Conservation (phyloP, 2,797 vertebrate genomes). For the Zalophus californianus region DNA sequence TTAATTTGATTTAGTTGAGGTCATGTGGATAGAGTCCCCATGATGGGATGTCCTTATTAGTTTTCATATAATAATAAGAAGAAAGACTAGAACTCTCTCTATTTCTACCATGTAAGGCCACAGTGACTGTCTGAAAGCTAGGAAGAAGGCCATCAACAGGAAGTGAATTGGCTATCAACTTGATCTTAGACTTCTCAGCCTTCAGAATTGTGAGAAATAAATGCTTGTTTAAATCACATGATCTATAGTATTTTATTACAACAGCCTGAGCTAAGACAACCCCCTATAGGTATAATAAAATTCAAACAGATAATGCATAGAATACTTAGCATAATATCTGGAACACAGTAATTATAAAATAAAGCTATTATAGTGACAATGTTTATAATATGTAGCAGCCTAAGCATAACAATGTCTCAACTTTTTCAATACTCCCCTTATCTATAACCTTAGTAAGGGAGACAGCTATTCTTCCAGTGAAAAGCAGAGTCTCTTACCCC, state of each 20-base stretch:
- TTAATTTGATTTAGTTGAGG: background rate
- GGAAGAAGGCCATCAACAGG: background rate
- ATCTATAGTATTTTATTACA: background rate
- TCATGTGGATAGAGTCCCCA: background rate
- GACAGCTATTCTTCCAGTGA: background rate
- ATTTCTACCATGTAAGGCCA: background rate
- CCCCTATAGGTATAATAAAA: background rate
- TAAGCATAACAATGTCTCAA: background rate
- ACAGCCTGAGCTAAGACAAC: background rate
- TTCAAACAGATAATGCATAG: too few relatives aligned
- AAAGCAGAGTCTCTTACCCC: background rate
- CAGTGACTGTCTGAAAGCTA: background rate
- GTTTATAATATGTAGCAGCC: background rate
- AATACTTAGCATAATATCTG: background rate
- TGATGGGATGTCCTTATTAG: background rate
- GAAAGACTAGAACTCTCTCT: background rate
- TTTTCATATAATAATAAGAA: background rate
- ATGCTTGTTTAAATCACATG: background rate
- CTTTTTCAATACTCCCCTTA: background rate
- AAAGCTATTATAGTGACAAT: background rate
- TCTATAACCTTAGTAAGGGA: background rate
- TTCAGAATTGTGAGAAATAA: background rate
- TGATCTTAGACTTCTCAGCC: background rate
- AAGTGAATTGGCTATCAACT: background rate
- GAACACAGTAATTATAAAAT: background rate